Base-by-base conservation (phyloP, 1,140 invertebrate genomes). In the Drosophila serrata region DNA sequence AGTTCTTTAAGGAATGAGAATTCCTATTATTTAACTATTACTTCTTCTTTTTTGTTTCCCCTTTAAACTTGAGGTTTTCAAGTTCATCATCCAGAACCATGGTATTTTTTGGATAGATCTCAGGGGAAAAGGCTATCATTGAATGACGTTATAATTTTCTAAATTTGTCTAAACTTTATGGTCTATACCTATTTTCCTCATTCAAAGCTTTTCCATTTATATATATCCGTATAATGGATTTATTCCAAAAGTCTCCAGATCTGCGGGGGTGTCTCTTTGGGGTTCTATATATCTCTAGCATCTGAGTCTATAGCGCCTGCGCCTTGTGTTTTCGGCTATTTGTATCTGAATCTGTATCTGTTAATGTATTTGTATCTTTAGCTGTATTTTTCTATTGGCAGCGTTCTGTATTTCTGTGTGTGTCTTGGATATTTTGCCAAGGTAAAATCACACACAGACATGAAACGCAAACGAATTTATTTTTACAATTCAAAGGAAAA, bases 401-500 rank as follows among this genome's bases (percentile, higher is more conserved):
- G 13, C 7, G 13, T 7, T 24, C 15, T 27, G 27, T 43, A 4
- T 2, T 24, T 51, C 46, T 60, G 62, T 60, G 62, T 37, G 72
- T 43, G 22, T 81, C 68, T 82, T 82, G 70, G 60, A 69, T 51
- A 82, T 79, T 84, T 84, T 63, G 73, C 85, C 85, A 88, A 88
- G 84, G 85, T 90, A 88, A 90, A 49, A 42, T 56, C 58, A 56
- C 53, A 56, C 60, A 74, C 40, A 57, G 46, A 51, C 19, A 51
- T 61, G 33, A 33, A 37, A 56, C 60, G 11, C 31, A 29, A 48
- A 29, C 53, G 49, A 59, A 74, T 65, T 82, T 87, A 87, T 87
- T 87, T 87, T 87, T 87, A 87, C 87, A 87, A 82, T 76, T 73
- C 57, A 42, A 70, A 46, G 43, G 46, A 29, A 49, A 49, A 29